Base-by-base conservation (phyloP, 2,888 invertebrate genomes). In the Laothoe populi region DNA sequence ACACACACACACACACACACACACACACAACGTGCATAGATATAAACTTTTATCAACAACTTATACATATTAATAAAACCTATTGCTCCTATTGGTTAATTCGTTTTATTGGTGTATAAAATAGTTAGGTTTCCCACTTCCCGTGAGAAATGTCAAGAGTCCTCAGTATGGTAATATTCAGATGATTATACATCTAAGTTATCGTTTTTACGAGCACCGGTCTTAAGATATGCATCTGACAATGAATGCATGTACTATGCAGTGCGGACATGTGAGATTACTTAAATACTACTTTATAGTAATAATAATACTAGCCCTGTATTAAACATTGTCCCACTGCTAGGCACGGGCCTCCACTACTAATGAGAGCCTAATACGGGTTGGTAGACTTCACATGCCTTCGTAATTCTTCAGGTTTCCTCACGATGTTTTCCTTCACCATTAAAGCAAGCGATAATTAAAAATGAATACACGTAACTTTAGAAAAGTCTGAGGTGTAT, bases 111-210 rank as follows among this genome's bases (percentile, higher is more conserved):
- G 26, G 31, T 26, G 64, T 66, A 63, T 64, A 49, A 23, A 70
- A 63, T 63, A 46, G 59, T 49, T 63, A 46, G 61, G 48, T 49
- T 62, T 72, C 66, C 64, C 68, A 70, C 67, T 79, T 74, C 69
- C 74, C 77, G 70, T 78, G 75, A 69, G 79, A 79, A 77, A 68
- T 70, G 64, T 60, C 49, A 57, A 48, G 24, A 26, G 45, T 45
- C 21, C 64, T 63, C 23, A 62, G 44, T 61, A 67, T 61, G 44
- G 65, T 68, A 69, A 71, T 71, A 70, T 69, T 68, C 62, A 61
- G 59, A 63, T 66, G 63, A 72, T 67, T 66, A 62, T 64, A 58
- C 67, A 53, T 44, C 59, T 62, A 53, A 31, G 11, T 35, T 53
- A 70, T 69, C 65, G 60, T 66, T 64, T 70, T 73, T 68, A 70